Percentiles rank a stretch among this genome's conserved stretches.
phyloP scores from a whole-genome alignment of 2,113 vertebrate genomes.

The Podilymbus podiceps region DNA sequence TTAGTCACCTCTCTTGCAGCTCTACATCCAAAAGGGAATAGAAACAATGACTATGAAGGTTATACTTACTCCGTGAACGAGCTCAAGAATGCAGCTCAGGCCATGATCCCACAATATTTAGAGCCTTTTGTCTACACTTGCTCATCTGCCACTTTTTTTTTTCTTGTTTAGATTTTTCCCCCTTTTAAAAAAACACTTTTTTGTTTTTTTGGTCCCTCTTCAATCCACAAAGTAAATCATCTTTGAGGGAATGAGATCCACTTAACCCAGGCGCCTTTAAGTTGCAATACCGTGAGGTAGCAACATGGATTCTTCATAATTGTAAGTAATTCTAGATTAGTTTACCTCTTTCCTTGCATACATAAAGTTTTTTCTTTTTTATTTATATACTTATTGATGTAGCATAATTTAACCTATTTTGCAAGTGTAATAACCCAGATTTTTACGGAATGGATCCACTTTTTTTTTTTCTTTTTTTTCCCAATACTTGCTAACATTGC shows the following conservation, averaged over 20 bases:
- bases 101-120: not conserved
- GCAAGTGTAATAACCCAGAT: not conserved
- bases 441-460: not conserved
- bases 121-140: not conserved
- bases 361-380: not conserved
- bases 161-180: not conserved
- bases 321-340: not conserved
- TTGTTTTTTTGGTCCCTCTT: not conserved
- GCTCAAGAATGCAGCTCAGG: not conserved
- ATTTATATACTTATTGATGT: not conserved
- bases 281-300: fast-evolving
- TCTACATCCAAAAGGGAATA: not conserved
- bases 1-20: not conserved
- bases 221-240: not conserved
- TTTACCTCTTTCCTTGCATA: not conserved
- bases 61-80: fast-evolving
- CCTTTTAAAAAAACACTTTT: not conserved
- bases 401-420: not conserved
- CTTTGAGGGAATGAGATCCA: not conserved
- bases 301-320: not conserved
- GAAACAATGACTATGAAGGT: not conserved
- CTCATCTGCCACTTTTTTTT: not conserved
- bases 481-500: not conserved
- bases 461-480: not conserved
- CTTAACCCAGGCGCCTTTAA: not conserved